phyloP scores from a whole-genome alignment of 2,888 invertebrate species.

The Protodeltote pygarga region DNA sequence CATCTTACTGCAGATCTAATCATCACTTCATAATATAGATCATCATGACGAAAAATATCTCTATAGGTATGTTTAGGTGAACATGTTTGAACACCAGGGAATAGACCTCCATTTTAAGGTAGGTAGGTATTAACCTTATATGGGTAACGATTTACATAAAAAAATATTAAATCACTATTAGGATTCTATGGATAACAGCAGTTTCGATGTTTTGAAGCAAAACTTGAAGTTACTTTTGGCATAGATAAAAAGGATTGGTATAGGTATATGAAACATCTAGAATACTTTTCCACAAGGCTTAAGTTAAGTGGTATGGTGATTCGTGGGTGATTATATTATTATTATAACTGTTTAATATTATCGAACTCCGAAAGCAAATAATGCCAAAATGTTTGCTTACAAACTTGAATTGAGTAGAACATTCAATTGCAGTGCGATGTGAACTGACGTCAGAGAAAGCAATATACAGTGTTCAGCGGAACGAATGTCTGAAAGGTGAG shows the following conservation, averaged over 20 bases:
- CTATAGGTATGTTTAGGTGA: too few relatives aligned
- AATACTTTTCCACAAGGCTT: background rate
- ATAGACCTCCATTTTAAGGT: constrained; percentile 38
- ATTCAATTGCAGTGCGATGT: constrained; percentile 41
- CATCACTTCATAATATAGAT: too few relatives aligned
- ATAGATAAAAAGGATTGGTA: constrained; percentile 5
- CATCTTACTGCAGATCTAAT: too few relatives aligned
- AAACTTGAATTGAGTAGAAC: constrained; percentile 37
- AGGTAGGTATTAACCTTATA: constrained; percentile 26
- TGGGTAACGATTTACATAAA: constrained; percentile 28
- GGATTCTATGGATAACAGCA: constrained; percentile 15
- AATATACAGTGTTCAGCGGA: constrained; percentile 34
- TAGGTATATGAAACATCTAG: background rate
- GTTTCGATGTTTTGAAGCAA: constrained; percentile 23
- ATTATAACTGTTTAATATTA: constrained; percentile 28
- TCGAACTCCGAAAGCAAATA: constrained; percentile 25
- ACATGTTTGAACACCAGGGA: too few relatives aligned
- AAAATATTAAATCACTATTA: constrained; percentile 25
- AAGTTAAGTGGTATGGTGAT: background rate
- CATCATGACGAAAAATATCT: too few relatives aligned
- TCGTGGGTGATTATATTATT: too few relatives aligned
- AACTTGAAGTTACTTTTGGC: constrained; percentile 6
- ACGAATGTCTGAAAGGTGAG: constrained; percentile 50
- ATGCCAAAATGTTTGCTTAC: constrained; percentile 33
- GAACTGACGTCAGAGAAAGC: constrained; percentile 58